phyloP scores from a whole-genome alignment of 2,113 vertebrate genomes.

The Spilogale gracilis region DNA sequence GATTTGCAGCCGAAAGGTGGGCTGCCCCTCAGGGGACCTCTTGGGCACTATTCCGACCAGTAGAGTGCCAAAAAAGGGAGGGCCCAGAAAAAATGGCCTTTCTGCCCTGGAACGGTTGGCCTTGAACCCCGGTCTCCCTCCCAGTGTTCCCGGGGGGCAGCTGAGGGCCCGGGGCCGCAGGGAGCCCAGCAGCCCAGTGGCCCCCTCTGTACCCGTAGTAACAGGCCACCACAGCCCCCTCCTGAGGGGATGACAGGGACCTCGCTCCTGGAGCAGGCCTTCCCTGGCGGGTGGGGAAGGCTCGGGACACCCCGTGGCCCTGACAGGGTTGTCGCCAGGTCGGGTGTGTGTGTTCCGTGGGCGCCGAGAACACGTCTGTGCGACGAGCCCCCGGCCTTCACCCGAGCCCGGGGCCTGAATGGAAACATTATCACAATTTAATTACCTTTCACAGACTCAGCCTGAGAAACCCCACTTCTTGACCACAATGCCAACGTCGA shows the following conservation, averaged over 20 bases:
- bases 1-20: background rate
- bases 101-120: background rate
- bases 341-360: background rate
- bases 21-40: background rate
- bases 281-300: background rate
- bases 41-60: background rate
- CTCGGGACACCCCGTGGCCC: background rate
- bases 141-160: background rate
- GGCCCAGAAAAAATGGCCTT: background rate
- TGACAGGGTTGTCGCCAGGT: background rate
- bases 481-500: conserved; percentile 83
- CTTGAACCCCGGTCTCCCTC: background rate
- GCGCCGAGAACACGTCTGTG: background rate
- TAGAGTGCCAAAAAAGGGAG: background rate
- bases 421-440: conserved; percentile 82
- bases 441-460: conserved; percentile 78
- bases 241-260: background rate
- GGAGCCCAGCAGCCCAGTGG: background rate
- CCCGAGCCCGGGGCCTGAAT: conserved; percentile 61
- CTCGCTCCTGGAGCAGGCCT: accelerated
- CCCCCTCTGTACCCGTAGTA: background rate
- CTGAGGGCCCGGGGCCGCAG: no score
- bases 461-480: conserved; percentile 76
- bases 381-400: conserved; percentile 36
- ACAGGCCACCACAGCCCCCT: background rate